Evolutionary conservation across 92 coral and sea anemone genomes (phyloP).

Genomic region (Heteractis magnifica): DNA sequence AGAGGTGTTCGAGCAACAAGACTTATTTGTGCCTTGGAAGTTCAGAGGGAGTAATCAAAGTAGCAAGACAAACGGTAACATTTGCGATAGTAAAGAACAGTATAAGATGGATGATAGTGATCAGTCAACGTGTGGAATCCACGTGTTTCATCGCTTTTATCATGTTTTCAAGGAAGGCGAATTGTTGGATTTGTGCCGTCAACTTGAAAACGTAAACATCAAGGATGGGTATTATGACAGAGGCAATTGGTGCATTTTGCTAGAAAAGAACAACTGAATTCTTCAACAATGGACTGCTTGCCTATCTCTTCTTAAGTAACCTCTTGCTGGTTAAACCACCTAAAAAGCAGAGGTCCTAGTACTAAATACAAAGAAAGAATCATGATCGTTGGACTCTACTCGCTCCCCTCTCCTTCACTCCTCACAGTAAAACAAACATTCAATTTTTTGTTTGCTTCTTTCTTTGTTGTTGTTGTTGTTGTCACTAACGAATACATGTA

Average conservation of each 20-base stretch:
- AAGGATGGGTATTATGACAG: conserved; percentile 77
- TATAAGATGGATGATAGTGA: conserved; percentile 2
- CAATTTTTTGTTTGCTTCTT: too few species aligned
- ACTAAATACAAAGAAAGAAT: too few species aligned
- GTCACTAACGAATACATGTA: too few species aligned
- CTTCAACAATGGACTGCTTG: neutral
- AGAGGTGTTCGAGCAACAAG: conserved; percentile 87
- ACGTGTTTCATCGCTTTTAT: conserved; percentile 90
- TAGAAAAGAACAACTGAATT: conserved; percentile 47
- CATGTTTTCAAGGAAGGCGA: conserved; percentile 95
- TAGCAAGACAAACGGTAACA: neutral
- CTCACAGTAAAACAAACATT: neutral
- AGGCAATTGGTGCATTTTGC: conserved; percentile 94
- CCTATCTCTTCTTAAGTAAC: neutral
- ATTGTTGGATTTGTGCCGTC: conserved; percentile 67
- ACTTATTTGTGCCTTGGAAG: conserved; percentile 88
- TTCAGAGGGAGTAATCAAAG: conserved; percentile 54
- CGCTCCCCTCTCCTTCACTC: neutral
- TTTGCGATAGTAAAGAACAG: neutral
- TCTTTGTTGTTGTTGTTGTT: too few species aligned
- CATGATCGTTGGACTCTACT: neutral
- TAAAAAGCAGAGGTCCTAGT: neutral
- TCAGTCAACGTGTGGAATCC: conserved; percentile 22
- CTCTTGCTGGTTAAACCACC: neutral
- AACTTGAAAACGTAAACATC: conserved; percentile 54